Evolutionary conservation across 2,113 vertebrate species (phyloP).

Genomic region (Podilymbus podiceps): DNA sequence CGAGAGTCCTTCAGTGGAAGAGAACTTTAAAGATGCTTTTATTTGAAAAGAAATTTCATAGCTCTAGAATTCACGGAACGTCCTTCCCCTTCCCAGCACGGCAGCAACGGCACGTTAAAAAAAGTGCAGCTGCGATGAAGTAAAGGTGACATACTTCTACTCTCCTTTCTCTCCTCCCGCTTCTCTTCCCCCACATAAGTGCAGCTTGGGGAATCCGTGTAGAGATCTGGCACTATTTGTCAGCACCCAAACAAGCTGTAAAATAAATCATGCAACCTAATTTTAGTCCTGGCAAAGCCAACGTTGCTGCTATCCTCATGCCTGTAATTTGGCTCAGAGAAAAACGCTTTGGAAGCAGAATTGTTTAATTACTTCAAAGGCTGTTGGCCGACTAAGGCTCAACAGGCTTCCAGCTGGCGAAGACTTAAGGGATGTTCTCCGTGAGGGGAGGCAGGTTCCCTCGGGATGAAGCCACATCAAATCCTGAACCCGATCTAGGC

Average conservation of each 20-base stretch:
- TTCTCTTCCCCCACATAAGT: neutral
- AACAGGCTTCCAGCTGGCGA: constrained; percentile 41
- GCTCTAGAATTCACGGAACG: neutral
- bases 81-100: neutral
- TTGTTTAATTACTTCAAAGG: constrained; percentile 33
- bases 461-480: neutral
- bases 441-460: neutral
- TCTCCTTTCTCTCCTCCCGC: neutral
- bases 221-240: neutral
- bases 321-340: constrained; percentile 17
- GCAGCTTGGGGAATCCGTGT: neutral
- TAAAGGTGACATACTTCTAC: neutral
- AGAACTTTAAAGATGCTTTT: neutral
- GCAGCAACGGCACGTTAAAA: neutral
- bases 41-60: neutral
- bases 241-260: constrained; percentile 29
- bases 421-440: neutral
- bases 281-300: constrained; percentile 36
- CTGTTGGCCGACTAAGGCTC: neutral
- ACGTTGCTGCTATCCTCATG: neutral
- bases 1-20: neutral
- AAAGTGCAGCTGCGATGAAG: neutral
- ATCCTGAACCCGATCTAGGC: neutral
- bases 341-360: constrained; percentile 6
- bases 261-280: constrained; percentile 16